A percentile compares a stretch with the other conserved stretches of the same genome.
Evolutionary conservation across 1,140 invertebrate species (phyloP).

Genomic region (Drosophila pectinifera): DNA sequence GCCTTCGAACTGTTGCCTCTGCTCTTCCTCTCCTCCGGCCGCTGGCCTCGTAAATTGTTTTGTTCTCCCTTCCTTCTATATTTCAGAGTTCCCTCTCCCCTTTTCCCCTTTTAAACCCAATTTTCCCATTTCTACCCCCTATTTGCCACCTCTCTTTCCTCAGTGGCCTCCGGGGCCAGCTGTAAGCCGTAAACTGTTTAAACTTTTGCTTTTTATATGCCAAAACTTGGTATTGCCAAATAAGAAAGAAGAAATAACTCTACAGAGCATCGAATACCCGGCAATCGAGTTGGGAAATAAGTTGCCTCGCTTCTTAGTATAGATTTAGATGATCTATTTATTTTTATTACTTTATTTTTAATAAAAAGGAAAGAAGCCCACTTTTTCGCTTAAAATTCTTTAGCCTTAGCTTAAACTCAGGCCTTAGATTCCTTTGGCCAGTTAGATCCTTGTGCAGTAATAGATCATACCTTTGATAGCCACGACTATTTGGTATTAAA

Average conservation of each 20-base stretch:
- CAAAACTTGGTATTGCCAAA: slow-evolving; percentile 4
- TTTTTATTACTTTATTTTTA: too few species aligned
- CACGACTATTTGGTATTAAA: not conserved
- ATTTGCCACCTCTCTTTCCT: not conserved
- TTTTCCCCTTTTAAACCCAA: not conserved
- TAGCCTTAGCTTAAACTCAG: too few species aligned
- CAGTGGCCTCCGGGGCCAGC: slow-evolving; percentile 32
- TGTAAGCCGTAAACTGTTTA: slow-evolving; percentile 65
- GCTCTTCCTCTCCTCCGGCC: not conserved
- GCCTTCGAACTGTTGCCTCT: slow-evolving; percentile 26
- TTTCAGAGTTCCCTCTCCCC: not conserved
- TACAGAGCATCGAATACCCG: not conserved
- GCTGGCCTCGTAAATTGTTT: slow-evolving; percentile 27
- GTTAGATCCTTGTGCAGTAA: too few species aligned
- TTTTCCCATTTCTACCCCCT: not conserved
- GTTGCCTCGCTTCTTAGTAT: too few species aligned
- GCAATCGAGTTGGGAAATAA: too few species aligned
- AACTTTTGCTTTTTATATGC: slow-evolving; percentile 43
- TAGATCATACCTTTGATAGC: too few species aligned
- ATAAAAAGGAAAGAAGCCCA: too few species aligned
- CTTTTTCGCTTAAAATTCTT: too few species aligned
- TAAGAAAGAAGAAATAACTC: not conserved
- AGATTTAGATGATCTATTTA: too few species aligned
- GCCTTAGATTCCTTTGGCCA: too few species aligned
- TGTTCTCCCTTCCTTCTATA: not conserved